Evolutionary conservation across 2,888 invertebrate species (phyloP).

Genomic region (Galeruca laticollis): DNA sequence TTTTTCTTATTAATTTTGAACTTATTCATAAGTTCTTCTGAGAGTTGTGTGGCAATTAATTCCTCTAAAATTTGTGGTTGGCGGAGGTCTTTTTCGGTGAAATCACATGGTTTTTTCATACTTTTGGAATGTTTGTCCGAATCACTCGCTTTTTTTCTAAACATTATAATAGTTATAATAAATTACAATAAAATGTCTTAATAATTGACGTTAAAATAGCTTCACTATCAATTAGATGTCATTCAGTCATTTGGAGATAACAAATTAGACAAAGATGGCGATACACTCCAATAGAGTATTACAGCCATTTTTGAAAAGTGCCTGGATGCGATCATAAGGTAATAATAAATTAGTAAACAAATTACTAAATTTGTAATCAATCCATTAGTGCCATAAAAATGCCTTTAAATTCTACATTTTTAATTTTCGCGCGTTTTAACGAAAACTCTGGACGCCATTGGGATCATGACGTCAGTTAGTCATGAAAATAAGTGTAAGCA

Average conservation of each 20-base stretch:
- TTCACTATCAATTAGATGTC: not conserved
- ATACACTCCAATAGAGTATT: no score
- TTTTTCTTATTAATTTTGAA: constrained; percentile 57
- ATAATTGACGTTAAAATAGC: not conserved
- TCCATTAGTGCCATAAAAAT: no score
- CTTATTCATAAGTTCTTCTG: constrained; percentile 57
- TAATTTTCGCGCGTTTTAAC: no score
- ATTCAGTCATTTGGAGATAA: not conserved
- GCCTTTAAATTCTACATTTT: no score
- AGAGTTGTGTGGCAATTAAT: constrained; percentile 55
- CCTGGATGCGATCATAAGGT: no score
- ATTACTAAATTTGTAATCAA: no score
- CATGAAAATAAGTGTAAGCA: no score
- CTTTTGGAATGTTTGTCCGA: constrained; percentile 43
- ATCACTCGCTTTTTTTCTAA: constrained; percentile 18
- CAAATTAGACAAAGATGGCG: no score
- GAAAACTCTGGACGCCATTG: no score
- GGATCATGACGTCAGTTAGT: no score
- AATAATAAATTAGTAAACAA: no score
- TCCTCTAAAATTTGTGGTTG: constrained; percentile 51
- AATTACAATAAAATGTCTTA: constrained; percentile 7
- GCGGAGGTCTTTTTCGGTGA: constrained; percentile 34
- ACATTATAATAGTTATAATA: constrained; percentile 11
- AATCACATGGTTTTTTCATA: constrained; percentile 44
- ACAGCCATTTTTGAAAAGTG: no score